Evolutionary conservation across 2,888 invertebrate species (phyloP).

Genomic region (Sinopyrophorus schimmeli): DNA sequence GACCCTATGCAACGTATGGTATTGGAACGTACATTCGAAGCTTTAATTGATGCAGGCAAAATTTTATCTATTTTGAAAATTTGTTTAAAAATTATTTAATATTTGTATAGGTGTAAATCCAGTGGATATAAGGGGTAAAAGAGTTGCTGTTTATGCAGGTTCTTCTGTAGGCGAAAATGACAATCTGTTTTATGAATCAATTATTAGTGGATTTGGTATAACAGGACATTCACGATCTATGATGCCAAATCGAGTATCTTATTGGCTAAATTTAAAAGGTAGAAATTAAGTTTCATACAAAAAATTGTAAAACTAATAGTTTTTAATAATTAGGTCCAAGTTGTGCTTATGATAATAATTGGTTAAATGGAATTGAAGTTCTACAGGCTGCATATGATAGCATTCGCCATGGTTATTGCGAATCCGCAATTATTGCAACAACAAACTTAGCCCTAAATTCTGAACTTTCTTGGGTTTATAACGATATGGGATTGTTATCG

Average conservation of each 20-base stretch:
- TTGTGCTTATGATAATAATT: constrained; percentile 67
- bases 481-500: constrained; percentile 65
- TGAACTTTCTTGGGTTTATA: constrained; percentile 64
- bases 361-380: constrained; percentile 71
- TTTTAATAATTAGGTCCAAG: constrained; percentile 58
- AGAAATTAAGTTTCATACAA: constrained; percentile 47
- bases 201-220: constrained; percentile 65
- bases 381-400: constrained; percentile 70
- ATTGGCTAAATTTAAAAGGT: constrained; percentile 86
- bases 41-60: constrained; percentile 57
- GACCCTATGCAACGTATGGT: constrained; percentile 56
- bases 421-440: constrained; percentile 89
- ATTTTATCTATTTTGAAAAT: background rate
- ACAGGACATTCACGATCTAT: constrained; percentile 86
- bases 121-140: constrained; percentile 51
- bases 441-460: constrained; percentile 74
- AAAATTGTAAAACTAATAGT: no score
- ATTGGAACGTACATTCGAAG: constrained; percentile 56
- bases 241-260: constrained; percentile 93
- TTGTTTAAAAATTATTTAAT: background rate
- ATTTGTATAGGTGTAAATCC: constrained; percentile 53
- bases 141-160: constrained; percentile 54
- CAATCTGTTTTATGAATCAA: constrained; percentile 57
- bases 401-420: constrained; percentile 81
- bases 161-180: constrained; percentile 57